Evolutionary conservation across 2,888 invertebrate species (phyloP), one percentile per base, ranked within the genome.

Genomic region (Strigamia maritima): DNA sequence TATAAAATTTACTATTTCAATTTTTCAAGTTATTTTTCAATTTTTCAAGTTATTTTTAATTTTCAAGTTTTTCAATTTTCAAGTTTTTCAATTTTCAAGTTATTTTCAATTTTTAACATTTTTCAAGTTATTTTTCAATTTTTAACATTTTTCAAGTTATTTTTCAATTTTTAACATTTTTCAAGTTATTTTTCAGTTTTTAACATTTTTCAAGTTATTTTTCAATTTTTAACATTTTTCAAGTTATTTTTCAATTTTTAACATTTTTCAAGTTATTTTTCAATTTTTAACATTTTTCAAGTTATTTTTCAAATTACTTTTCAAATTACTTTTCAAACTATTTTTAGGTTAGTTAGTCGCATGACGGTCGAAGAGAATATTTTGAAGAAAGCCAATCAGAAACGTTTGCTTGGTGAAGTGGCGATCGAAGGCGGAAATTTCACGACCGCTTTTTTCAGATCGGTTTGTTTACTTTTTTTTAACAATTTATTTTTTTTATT

Each of bases 361-460:
- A 93, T 92, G 87, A 98, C 99, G 12, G 94, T 99, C 70, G 99
- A 99, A 89, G 99, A 99, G 87, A 99, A 99, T 88, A 99, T 99
- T 84, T 88, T 99, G 84, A 97, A 97, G 87, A 99, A 99, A 87
- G 99, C 99, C 3, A 95, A 95, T 87, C 98, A 99, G 87, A 99
- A 99, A 87, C 90, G 97, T 81, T 89, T 96, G 85, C 90, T 99
- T 35, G 97, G 97, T 78, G 95, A 97, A 87, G 90, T 98, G 85
- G 98, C 99, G 76, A 99, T 99, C 85, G 99, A 99, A 88, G 97
- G 95, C 82, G 99, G 98, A 10, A 97, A 97, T 88, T 99, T 99
- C 86, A 99, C 98, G 35, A 97, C 98, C 16, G 94, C 96, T 0
- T 97, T 94, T 87, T 95, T 99, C 88, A 94, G 96, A 85, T 91